Conservation (phyloP, 2,797 vertebrate species). For the Cygnus olor region DNA sequence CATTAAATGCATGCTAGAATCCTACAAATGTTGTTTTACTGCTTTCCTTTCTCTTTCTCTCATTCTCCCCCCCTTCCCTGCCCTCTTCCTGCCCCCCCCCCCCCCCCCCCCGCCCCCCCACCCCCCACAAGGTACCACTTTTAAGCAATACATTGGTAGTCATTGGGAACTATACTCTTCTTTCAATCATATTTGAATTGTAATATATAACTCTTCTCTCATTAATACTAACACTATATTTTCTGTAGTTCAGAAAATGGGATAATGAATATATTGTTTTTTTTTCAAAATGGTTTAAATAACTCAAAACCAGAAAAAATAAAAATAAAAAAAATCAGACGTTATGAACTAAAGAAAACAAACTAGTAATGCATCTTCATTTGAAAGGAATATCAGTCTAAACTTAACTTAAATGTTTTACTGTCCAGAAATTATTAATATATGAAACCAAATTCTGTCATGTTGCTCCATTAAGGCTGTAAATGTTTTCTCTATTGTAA, state of each 20-base stretch:
- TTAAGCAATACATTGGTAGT: neutral
- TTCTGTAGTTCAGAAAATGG: fast-evolving
- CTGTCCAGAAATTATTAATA: neutral
- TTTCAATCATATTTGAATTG: neutral
- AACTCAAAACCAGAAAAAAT: neutral
- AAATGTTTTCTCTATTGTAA: neutral
- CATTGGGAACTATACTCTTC: neutral
- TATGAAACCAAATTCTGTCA: neutral
- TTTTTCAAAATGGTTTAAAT: neutral
- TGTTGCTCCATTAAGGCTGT: neutral
- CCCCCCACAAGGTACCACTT: no score
- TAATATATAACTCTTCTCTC: neutral
- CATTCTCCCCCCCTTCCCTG: no score
- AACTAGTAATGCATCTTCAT: fast-evolving
- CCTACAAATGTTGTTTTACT: neutral
- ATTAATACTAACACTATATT: neutral
- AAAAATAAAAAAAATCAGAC: neutral
- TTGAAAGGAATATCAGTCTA: neutral
- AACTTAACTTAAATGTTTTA: neutral
- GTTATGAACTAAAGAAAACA: neutral
- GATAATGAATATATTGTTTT: neutral
- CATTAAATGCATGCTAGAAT: neutral
- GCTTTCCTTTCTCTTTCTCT: no score
- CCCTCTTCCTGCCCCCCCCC: no score
- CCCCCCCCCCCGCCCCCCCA: no score